phyloP scores from a whole-genome alignment of 2,888 invertebrate species.

The Drosophila paranaensis region DNA sequence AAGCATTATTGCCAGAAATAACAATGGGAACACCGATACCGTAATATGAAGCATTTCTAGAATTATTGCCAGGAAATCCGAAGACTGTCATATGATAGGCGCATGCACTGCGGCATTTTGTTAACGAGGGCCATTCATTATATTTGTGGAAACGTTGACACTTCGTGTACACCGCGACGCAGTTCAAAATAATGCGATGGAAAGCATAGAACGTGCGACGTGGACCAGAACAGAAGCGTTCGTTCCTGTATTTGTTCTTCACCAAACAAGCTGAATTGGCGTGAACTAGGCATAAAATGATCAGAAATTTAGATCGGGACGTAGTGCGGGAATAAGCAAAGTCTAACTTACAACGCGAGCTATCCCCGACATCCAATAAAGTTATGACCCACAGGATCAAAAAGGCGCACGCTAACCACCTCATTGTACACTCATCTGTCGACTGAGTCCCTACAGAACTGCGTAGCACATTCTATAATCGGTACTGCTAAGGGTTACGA shows the following conservation, averaged over 20 bases:
- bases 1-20: no score
- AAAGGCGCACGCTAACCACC: slow-evolving; percentile 13
- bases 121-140: slow-evolving; percentile 38
- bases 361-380: slow-evolving; percentile 8
- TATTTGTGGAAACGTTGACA: slow-evolving; percentile 8
- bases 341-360: slow-evolving; percentile 22
- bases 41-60: no score
- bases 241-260: slow-evolving; percentile 40
- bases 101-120: slow-evolving; percentile 30
- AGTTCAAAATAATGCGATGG: slow-evolving; percentile 49
- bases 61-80: not conserved
- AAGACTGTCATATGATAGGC: slow-evolving; percentile 30
- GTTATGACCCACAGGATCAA: slow-evolving; percentile 23
- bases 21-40: no score
- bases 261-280: slow-evolving; percentile 40
- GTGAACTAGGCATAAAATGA: slow-evolving; percentile 9
- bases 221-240: slow-evolving; percentile 19
- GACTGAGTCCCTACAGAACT: slow-evolving; percentile 9
- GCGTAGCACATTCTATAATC: no score
- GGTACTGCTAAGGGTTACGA: slow-evolving; percentile 7
- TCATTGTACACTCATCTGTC: slow-evolving; percentile 22
- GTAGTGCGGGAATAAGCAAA: no score
- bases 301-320: not conserved
- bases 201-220: slow-evolving; percentile 47
- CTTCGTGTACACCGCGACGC: slow-evolving; percentile 38